Evolutionary conservation across 2,888 invertebrate species (phyloP), one percentile per base, ranked within the genome.

Genomic region (Belgica antarctica): DNA sequence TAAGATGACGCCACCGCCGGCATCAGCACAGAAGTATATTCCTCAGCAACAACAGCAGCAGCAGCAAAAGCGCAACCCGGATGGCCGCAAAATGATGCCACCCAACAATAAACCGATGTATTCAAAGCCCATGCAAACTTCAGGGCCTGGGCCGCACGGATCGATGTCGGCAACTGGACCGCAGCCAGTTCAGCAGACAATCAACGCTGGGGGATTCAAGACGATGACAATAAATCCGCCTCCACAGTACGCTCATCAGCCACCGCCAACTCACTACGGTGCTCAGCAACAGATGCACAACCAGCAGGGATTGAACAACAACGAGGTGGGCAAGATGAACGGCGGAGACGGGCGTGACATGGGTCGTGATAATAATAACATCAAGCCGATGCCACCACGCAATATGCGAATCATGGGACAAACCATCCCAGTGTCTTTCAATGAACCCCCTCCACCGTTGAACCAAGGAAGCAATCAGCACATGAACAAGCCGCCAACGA

Each of bases 401-500:
- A 63, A 59, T 17, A 70, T 63, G 61, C 19, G 69, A n/a, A 63
- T 22, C 19, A 36, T 31, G 66, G 71, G 28, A 57, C 70, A 52
- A 17, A 70, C 0, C 27, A 25, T 71, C 72, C 71, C 73, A 72
- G 66, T 62, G 34, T 62, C 31, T 36, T 66, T 19, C 61, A 25
- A 27, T 24, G 47, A 52, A 19, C 41, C 70, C n/a, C 27, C 62
- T 8, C 28, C 36, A 15, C 59, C 62, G 24, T 36, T 47, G 22
- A 61, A 22, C 57, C 70, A 47, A 73, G 74, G 75, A 5, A 72
- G 75, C 31, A 76, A 76, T 72, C 62, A 25, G 10, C 57, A 66
- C 73, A 73, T 77, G 73, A 74, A 75, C 17, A 79, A 79, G 71
- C 73, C 77, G 24, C 74, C 71, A 15, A 75, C 77, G 71, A 71